phyloP scores from a whole-genome alignment of 1,140 invertebrate species.

The Lepidurus arcticus region DNA sequence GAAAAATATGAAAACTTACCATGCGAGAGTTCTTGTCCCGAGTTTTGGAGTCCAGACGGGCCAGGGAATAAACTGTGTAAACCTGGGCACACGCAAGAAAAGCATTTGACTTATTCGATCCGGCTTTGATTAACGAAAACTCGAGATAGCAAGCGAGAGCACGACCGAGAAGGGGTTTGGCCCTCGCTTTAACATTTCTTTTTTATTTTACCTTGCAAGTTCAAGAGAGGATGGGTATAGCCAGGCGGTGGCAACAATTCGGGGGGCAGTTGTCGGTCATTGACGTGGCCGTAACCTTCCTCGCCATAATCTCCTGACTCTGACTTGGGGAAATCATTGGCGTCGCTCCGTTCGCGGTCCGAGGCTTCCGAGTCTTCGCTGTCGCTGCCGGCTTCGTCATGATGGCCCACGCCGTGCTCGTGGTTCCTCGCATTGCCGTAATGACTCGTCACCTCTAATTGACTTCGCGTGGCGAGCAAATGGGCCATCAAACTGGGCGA shows the following conservation, averaged over 20 bases:
- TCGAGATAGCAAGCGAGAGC: too few species aligned
- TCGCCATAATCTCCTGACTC: constrained; percentile 24
- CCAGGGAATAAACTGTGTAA: constrained; percentile 66
- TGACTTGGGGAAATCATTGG: constrained; percentile 29
- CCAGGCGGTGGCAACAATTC: constrained; percentile 30
- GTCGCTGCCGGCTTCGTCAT: constrained; percentile 35
- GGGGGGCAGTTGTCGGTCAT: constrained; percentile 19
- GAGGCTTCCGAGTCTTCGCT: constrained; percentile 35
- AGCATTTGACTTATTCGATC: neutral
- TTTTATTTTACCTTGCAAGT: constrained; percentile 29
- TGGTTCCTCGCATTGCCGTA: constrained; percentile 13
- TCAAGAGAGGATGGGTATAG: constrained; percentile 34
- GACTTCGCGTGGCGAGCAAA: constrained; percentile 28
- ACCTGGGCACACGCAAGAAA: constrained; percentile 39
- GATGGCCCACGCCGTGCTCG: constrained; percentile 17
- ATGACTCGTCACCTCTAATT: constrained; percentile 24
- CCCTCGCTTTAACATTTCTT: too few species aligned
- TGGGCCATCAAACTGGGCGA: constrained; percentile 33
- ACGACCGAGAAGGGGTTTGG: too few species aligned
- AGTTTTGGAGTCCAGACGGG: constrained; percentile 67
- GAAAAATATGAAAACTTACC: constrained; percentile 62
- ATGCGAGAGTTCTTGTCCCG: constrained; percentile 39
- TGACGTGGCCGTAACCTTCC: constrained; percentile 9
- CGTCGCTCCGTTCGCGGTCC: constrained; percentile 34
- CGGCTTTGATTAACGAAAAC: too few species aligned